Evolutionary conservation across 2,888 invertebrate genomes (phyloP).

Genomic region (Thymelicus sylvestris): DNA sequence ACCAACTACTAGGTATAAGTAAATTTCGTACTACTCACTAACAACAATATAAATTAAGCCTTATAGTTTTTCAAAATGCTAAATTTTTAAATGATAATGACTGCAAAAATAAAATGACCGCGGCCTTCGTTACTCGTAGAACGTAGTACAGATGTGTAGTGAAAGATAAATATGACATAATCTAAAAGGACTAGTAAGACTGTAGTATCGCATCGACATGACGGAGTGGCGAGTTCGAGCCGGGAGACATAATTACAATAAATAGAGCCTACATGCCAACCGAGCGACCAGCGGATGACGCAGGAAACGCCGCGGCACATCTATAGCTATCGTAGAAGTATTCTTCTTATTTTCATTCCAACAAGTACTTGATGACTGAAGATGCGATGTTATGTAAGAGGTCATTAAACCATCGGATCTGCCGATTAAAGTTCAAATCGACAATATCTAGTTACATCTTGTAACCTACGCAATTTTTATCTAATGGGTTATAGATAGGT

Average conservation of each 20-base stretch:
- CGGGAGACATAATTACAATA: slow-evolving; percentile 74
- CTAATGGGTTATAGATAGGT: background rate
- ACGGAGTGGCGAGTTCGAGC: slow-evolving; percentile 36
- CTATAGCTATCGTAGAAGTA: slow-evolving; percentile 18
- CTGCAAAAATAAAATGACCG: background rate
- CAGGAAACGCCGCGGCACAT: slow-evolving; percentile 35
- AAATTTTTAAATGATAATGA: too few relatives aligned
- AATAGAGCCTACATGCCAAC: slow-evolving; percentile 73
- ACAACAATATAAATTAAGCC: too few relatives aligned
- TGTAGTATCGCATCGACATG: slow-evolving; percentile 55
- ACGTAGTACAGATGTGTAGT: slow-evolving; percentile 3
- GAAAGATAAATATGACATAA: slow-evolving; percentile 34
- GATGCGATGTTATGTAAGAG: slow-evolving; percentile 22
- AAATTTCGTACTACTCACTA: too few relatives aligned
- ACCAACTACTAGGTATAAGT: background rate
- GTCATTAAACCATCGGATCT: slow-evolving; percentile 14
- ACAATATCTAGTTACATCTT: background rate
- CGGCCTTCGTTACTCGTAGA: background rate
- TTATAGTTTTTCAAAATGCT: too few relatives aligned
- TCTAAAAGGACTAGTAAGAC: slow-evolving; percentile 14
- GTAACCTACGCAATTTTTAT: slow-evolving; percentile 7
- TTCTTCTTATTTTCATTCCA: slow-evolving; percentile 37
- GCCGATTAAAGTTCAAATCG: slow-evolving; percentile 23
- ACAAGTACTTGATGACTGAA: slow-evolving; percentile 17
- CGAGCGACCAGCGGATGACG: slow-evolving; percentile 20